These are phyloP conservation scores for Crematogaster levior DNA, from an alignment of 2,888 invertebrate species.

Conservation along the genomic window DNA sequence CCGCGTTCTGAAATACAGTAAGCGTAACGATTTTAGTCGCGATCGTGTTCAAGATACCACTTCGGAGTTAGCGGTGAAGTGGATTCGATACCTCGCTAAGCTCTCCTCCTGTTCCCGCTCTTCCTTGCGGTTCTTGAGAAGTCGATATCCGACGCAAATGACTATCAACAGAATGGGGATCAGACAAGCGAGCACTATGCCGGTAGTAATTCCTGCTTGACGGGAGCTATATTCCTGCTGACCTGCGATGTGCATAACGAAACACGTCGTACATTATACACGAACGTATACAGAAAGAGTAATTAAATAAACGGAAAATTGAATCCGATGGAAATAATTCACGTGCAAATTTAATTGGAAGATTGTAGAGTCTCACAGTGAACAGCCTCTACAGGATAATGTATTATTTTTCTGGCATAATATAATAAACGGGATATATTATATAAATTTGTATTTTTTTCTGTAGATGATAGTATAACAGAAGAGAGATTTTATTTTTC, in stretches of 20 bases:
- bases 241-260: slow-evolving; percentile 86
- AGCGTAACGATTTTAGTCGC: background rate
- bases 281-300: background rate
- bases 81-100: slow-evolving; percentile 80
- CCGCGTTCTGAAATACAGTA: slow-evolving; percentile 70
- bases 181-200: slow-evolving; percentile 91
- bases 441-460: background rate
- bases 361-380: background rate
- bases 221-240: slow-evolving; percentile 93
- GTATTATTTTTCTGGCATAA: background rate
- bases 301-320: background rate
- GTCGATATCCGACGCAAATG: slow-evolving; percentile 89
- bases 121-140: slow-evolving; percentile 87
- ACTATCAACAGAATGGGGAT: slow-evolving; percentile 91
- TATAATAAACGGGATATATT: background rate
- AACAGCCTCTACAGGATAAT: background rate
- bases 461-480: background rate
- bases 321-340: background rate
- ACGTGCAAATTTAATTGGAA: no score
- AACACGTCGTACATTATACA: background rate
- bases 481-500: background rate
- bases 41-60: background rate
- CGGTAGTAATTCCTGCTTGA: slow-evolving; percentile 92
- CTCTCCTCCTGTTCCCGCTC: slow-evolving; percentile 86
- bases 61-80: slow-evolving; percentile 6